Percentiles rank a stretch among this genome's conserved stretches.
These are phyloP conservation scores for Staurois parvus DNA, from an alignment of 2,797 vertebrate genomes.

Conservation along the genomic window DNA sequence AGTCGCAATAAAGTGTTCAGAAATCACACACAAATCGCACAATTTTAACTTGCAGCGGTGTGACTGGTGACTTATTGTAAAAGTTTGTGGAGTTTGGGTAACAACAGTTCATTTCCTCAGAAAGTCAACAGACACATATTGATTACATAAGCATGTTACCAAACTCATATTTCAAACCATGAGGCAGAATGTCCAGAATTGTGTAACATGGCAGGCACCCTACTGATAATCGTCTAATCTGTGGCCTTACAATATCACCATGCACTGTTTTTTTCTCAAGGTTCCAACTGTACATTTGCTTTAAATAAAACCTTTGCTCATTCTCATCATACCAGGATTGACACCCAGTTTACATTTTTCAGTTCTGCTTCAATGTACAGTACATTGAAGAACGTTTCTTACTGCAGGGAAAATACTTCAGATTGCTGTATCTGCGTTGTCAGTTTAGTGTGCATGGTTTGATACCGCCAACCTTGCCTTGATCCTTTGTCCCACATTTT, in stretches of 20 bases:
- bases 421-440: background rate
- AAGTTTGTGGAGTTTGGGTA: background rate
- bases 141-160: constrained; percentile 7
- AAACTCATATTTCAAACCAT: background rate
- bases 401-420: background rate
- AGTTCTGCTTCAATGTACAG: background rate
- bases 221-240: constrained; percentile 27
- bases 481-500: background rate
- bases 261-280: background rate
- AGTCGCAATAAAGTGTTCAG: too few species aligned
- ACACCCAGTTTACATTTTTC: background rate
- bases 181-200: constrained; percentile 6
- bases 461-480: background rate
- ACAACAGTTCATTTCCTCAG: background rate
- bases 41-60: too few species aligned
- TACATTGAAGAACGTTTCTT: background rate
- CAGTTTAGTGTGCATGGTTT: too few species aligned
- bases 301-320: background rate
- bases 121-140: background rate
- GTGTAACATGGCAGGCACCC: constrained; percentile 20
- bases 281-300: too few species aligned
- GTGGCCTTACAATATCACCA: background rate
- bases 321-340: background rate
- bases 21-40: too few species aligned
- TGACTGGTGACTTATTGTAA: too few species aligned